phyloP scores from a whole-genome alignment of 2,888 invertebrate species.

The Nemotelus pantherinus region DNA sequence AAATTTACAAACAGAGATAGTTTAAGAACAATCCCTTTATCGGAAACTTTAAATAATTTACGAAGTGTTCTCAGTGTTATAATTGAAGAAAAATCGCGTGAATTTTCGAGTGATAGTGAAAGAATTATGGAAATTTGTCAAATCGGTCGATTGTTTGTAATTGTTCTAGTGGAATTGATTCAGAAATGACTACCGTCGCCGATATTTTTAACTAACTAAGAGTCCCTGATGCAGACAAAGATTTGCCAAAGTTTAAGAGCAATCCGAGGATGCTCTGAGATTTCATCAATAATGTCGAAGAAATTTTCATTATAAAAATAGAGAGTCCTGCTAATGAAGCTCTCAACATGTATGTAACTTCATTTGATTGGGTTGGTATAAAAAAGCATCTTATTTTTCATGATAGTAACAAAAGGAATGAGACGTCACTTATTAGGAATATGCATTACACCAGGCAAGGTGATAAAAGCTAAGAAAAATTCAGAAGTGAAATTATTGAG shows the following conservation, averaged over 20 bases:
- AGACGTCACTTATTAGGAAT: neutral
- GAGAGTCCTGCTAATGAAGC: neutral
- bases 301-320: too few species aligned
- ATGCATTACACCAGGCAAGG: neutral
- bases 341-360: neutral
- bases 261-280: too few species aligned
- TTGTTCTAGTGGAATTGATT: too few species aligned
- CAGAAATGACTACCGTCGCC: neutral
- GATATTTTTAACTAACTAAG: conserved; percentile 11
- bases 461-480: conserved; percentile 23
- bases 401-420: neutral
- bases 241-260: neutral
- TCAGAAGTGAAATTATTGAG: conserved; percentile 6
- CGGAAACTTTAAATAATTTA: too few species aligned
- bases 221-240: neutral
- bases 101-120: too few species aligned
- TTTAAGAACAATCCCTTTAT: too few species aligned
- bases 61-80: too few species aligned
- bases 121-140: too few species aligned
- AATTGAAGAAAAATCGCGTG: too few species aligned
- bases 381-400: neutral
- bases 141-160: too few species aligned
- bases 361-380: neutral
- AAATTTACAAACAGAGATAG: too few species aligned
- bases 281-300: too few species aligned